Percentiles rank a stretch among this genome's conserved stretches.
Evolutionary conservation across 2,113 vertebrate species (phyloP).

Genomic region (Climacteris rufus): DNA sequence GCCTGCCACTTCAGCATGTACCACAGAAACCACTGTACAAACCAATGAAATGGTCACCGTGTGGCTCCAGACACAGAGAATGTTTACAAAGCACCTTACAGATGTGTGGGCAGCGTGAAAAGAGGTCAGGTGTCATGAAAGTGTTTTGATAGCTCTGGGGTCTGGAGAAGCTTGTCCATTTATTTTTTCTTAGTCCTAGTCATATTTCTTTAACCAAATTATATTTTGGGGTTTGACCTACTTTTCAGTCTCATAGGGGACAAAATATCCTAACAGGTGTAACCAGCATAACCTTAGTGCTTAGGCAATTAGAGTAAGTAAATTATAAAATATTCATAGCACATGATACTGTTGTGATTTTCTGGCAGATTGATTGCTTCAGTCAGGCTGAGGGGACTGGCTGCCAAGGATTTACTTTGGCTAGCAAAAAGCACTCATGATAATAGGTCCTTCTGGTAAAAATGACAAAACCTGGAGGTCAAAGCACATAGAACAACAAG

Average conservation of each 20-base stretch:
- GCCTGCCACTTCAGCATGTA: neutral
- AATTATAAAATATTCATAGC: conserved; percentile 46
- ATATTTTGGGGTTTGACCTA: neutral
- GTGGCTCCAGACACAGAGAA: neutral
- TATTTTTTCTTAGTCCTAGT: neutral
- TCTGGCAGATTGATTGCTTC: conserved; percentile 33
- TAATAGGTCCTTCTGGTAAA: conserved; percentile 33
- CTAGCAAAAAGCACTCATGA: neutral
- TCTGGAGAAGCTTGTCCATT: neutral
- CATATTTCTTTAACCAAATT: neutral
- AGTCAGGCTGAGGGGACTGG: neutral
- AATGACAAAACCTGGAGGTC: conserved; percentile 7
- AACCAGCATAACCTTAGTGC: neutral
- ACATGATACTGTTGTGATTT: neutral
- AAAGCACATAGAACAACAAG: neutral
- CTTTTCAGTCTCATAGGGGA: neutral
- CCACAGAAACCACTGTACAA: neutral
- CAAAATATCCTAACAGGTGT: neutral
- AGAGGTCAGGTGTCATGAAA: neutral
- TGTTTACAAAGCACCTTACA: neutral
- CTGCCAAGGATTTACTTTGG: conserved; percentile 24
- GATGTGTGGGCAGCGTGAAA: neutral
- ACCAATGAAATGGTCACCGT: neutral
- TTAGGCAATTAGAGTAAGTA: conserved; percentile 50
- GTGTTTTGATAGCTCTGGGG: neutral